Percentiles rank a stretch among this genome's conserved stretches.
phyloP scores from a whole-genome alignment of 2,888 invertebrate genomes.

The Pasiphila rectangulata region DNA sequence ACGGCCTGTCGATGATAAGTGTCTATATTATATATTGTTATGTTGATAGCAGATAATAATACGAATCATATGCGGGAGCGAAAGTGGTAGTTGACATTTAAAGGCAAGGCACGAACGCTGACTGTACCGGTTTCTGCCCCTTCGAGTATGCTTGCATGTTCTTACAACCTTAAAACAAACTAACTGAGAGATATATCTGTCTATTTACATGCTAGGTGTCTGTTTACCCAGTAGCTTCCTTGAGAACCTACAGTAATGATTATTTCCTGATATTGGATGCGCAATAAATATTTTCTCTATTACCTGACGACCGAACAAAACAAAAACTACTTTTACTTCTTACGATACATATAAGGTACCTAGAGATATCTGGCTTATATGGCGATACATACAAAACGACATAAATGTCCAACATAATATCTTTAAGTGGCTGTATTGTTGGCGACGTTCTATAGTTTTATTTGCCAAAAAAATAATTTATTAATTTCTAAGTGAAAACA shows the following conservation, averaged over 20 bases:
- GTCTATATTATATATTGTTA: too few species aligned
- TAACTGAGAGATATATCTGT: neutral
- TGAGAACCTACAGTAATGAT: conserved; percentile 2
- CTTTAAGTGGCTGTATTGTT: too few species aligned
- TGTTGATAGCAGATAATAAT: too few species aligned
- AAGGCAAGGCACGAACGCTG: conserved; percentile 29
- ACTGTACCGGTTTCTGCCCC: conserved; percentile 33
- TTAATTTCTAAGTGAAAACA: neutral
- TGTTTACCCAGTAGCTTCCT: conserved; percentile 5
- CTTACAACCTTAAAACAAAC: conserved; percentile 3
- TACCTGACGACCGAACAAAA: neutral
- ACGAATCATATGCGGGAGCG: conserved; percentile 37
- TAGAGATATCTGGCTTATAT: too few species aligned
- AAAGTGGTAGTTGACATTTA: conserved; percentile 50
- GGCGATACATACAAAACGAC: too few species aligned
- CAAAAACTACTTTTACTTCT: too few species aligned
- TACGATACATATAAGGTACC: too few species aligned
- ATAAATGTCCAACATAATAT: too few species aligned
- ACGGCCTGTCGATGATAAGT: too few species aligned
- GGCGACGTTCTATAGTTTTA: too few species aligned
- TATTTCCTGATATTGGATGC: conserved; percentile 4
- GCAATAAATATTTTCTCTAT: neutral
- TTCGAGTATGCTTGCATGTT: conserved; percentile 29
- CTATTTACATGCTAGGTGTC: too few species aligned
- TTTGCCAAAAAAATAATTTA: too few species aligned